Percentiles rank a stretch among this genome's conserved stretches.
These are phyloP conservation scores for Fopius arisanus DNA, from an alignment of 1,140 invertebrate species.

Conservation along the genomic window DNA sequence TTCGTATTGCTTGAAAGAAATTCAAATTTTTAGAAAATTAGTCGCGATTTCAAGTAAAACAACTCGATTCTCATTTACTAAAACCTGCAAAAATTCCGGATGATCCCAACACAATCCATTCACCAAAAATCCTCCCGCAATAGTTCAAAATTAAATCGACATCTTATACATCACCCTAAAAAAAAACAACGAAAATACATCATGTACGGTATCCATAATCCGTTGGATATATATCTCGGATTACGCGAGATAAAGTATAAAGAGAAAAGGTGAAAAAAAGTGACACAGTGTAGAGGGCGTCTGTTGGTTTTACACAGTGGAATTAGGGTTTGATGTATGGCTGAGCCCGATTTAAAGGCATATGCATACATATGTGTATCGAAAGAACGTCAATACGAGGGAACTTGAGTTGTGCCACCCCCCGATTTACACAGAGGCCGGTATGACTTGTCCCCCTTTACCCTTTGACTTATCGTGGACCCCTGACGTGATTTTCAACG, in stretches of 20 bases:
- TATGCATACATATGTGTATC: slow-evolving; percentile 23
- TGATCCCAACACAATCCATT: too few relatives aligned
- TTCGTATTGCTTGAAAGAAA: too few relatives aligned
- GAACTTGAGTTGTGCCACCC: background rate
- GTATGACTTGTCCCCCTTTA: slow-evolving; percentile 22
- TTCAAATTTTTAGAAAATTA: too few relatives aligned
- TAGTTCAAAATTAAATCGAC: background rate
- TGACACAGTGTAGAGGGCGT: slow-evolving; percentile 3
- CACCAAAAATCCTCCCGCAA: background rate
- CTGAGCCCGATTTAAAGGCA: slow-evolving; percentile 21
- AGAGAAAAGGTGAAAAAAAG: slow-evolving; percentile 12
- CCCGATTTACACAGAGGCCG: slow-evolving; percentile 25
- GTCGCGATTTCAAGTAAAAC: too few relatives aligned
- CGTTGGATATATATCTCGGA: background rate
- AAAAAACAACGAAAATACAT: background rate
- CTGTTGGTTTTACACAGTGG: slow-evolving; percentile 27
- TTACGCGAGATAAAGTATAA: slow-evolving; percentile 36
- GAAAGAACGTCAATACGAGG: slow-evolving; percentile 9
- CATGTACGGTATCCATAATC: background rate
- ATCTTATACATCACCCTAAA: background rate
- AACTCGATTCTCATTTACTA: background rate
- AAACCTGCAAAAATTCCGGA: too few relatives aligned
- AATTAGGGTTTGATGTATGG: slow-evolving; percentile 48
- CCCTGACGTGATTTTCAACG: slow-evolving; percentile 33
- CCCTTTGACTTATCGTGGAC: slow-evolving; percentile 31